Percentiles rank a stretch among this genome's conserved stretches.
Conservation (phyloP, 1,140 invertebrate species). For the Bombus fervidus region DNA sequence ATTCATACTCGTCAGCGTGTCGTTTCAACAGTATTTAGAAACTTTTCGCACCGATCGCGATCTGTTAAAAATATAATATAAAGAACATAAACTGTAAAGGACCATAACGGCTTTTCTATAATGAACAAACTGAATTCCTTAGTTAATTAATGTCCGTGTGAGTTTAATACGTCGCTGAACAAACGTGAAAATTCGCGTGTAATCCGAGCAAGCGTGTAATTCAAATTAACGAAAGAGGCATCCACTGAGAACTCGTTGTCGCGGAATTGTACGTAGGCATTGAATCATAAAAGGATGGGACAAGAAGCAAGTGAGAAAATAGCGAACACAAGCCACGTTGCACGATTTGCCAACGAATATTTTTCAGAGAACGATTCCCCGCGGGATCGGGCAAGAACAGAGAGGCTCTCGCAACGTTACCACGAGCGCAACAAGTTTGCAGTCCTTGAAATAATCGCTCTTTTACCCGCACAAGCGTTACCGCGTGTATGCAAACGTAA, state of each 20-base stretch:
- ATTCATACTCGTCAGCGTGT: no score
- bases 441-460: conserved; percentile 56
- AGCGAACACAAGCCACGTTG: not conserved
- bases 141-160: not conserved
- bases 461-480: conserved; percentile 36
- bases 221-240: not conserved
- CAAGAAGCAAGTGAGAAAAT: not conserved
- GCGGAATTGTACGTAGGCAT: not conserved
- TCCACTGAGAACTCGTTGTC: not conserved
- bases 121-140: not conserved
- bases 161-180: not conserved
- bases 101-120: not conserved
- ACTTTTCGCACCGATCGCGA: no score
- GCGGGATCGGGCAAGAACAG: conserved; percentile 10
- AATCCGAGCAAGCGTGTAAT: not conserved
- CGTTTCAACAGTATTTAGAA: no score
- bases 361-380: conserved; percentile 11
- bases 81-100: no score
- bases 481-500: conserved; percentile 50
- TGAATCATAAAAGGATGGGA: not conserved
- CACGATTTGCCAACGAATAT: conserved; percentile 6
- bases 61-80: no score
- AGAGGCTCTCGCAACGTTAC: conserved; percentile 16
- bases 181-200: not conserved
- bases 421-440: conserved; percentile 41